phyloP scores from a whole-genome alignment of 2,888 invertebrate species.

The Chrysodeixis includens region DNA sequence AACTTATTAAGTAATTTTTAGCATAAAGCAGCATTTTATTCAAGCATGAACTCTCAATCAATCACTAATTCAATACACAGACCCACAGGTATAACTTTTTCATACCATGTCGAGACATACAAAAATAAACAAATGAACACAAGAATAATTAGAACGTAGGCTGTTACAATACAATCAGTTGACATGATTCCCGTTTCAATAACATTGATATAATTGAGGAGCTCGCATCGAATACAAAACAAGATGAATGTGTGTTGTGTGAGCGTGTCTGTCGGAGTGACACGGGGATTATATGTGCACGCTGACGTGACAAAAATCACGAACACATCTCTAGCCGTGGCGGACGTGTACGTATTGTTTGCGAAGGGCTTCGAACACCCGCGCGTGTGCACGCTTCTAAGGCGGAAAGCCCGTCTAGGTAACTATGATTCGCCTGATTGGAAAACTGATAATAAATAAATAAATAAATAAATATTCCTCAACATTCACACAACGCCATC shows the following conservation, averaged over 20 bases:
- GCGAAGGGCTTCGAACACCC: slow-evolving; percentile 3
- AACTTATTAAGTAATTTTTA: too few relatives aligned
- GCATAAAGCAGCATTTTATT: too few relatives aligned
- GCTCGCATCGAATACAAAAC: slow-evolving; percentile 41
- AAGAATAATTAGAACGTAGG: not conserved
- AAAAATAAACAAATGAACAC: not conserved
- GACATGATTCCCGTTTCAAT: slow-evolving; percentile 28
- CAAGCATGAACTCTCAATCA: too few relatives aligned
- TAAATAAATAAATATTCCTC: too few relatives aligned
- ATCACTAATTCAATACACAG: too few relatives aligned
- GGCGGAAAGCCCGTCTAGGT: not conserved
- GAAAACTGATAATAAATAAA: too few relatives aligned
- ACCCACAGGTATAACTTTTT: too few relatives aligned
- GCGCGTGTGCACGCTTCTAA: not conserved
- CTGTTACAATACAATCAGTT: slow-evolving; percentile 31
- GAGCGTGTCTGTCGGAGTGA: slow-evolving; percentile 26
- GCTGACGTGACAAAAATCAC: slow-evolving; percentile 47
- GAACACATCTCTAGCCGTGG: slow-evolving; percentile 12
- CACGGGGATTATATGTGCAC: slow-evolving; percentile 30
- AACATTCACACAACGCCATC: too few relatives aligned
- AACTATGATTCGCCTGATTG: not conserved
- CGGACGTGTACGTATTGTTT: slow-evolving; percentile 25
- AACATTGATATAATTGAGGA: slow-evolving; percentile 44
- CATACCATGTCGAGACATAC: not conserved
- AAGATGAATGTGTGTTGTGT: slow-evolving; percentile 37